These are phyloP conservation scores for Telmatherina bonti DNA, from an alignment of 2,797 vertebrate species.

Conservation along the genomic window DNA sequence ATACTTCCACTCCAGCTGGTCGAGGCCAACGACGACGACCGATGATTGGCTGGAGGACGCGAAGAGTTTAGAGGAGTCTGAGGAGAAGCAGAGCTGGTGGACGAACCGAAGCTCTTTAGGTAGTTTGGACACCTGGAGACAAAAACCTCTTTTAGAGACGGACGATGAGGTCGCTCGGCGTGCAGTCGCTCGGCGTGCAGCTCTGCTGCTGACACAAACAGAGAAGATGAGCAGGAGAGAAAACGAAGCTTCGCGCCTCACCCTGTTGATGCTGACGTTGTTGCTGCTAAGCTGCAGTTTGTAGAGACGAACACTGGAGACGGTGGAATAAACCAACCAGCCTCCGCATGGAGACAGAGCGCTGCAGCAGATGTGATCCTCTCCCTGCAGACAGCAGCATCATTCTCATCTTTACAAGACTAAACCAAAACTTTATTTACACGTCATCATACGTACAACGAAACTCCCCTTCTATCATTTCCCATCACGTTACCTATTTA, in stretches of 20 bases:
- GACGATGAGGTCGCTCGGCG: too few species aligned
- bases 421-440: too few species aligned
- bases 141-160: neutral
- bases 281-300: constrained; percentile 75
- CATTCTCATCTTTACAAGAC: too few species aligned
- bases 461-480: too few species aligned
- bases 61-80: constrained; percentile 88
- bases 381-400: constrained; percentile 81
- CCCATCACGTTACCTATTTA: too few species aligned
- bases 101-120: constrained; percentile 84
- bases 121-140: constrained; percentile 81
- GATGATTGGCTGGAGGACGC: constrained; percentile 83
- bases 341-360: constrained; percentile 89
- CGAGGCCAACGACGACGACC: constrained; percentile 84
- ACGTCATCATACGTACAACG: too few species aligned
- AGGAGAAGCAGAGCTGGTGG: constrained; percentile 90
- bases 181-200: too few species aligned
- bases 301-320: constrained; percentile 87
- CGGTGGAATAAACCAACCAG: constrained; percentile 90
- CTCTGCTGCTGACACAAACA: too few species aligned
- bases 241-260: constrained; percentile 51
- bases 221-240: too few species aligned
- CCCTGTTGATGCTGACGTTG: constrained; percentile 85
- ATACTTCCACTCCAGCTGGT: constrained; percentile 81
- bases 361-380: constrained; percentile 91